Evolutionary conservation across 1,140 invertebrate species (phyloP), one percentile per base, ranked within the genome.

Genomic region (Pogonognathellus flavescens): DNA sequence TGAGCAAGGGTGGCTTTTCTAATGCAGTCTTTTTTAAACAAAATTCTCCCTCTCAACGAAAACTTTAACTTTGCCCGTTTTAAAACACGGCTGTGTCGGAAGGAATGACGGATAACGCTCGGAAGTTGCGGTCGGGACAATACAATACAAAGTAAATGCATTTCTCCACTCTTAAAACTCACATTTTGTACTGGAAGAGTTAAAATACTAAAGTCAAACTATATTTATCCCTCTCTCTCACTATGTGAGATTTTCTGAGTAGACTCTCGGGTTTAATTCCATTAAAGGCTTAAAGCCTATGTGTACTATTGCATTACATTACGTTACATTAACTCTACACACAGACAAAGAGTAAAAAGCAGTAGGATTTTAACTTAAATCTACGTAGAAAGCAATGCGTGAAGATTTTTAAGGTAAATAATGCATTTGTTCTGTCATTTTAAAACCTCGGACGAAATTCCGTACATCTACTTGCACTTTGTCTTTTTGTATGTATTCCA

Each of bases 1-100:
- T 76, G 70, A 41, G 31, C 14, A 76, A 76, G 70, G 70, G 70
- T 76, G 70, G 49, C 70, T 76, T 76, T 76, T n/a, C n/a, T 76
- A 76, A 76, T 76, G 70, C 70, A 76, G 16, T 49, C 70, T 49
- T 76, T 76, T 76, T 76, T 76, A 76, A 41, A 41, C 41, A 20
- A 76, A 76, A 49, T 76, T 76, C 25, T 31, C 25, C 70, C 70
- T n/a, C n/a, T 14, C 5, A 13, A 50, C 14, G 31, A 31, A 76
- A 76, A 76, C 70, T 50, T 66, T 66, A 31, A 25, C 25, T 76
- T 41, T 76, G 31, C 31, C 31, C 49, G 49, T 76, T 76, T 76
- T 49, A 76, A 76, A 76, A 49, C 16, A 31, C 41, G 14, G 49
- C 31, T 41, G 70, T 57, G n/a, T n/a, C n/a, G 70, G 70, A 76